A percentile compares a stretch with the other conserved stretches of the same genome.
Evolutionary conservation across 1,140 invertebrate genomes (phyloP).

Genomic region (Calliopsis andreniformis): DNA sequence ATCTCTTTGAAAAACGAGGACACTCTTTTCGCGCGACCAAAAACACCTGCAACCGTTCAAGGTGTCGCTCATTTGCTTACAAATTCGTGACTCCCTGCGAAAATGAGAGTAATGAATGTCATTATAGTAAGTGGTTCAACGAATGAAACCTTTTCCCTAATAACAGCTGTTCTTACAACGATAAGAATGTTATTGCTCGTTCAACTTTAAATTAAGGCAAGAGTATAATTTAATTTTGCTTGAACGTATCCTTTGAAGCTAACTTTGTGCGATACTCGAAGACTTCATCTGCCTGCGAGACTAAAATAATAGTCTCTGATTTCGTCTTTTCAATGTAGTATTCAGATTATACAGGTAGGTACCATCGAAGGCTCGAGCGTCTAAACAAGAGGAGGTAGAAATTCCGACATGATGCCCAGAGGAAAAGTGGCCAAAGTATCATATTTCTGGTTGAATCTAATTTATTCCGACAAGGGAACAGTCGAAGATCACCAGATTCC

Average conservation of each 20-base stretch:
- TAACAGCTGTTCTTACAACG: not conserved
- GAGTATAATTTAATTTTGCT: not conserved
- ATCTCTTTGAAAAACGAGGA: not conserved
- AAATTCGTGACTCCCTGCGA: slow-evolving; percentile 2
- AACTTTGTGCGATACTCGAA: too few species aligned
- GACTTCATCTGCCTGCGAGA: too few species aligned
- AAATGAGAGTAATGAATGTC: not conserved
- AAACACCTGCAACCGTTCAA: slow-evolving; percentile 19
- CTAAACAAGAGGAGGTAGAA: slow-evolving; percentile 7
- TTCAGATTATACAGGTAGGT: too few species aligned
- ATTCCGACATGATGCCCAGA: slow-evolving; percentile 22
- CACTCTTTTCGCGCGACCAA: slow-evolving; percentile 1
- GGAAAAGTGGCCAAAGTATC: slow-evolving; percentile 4
- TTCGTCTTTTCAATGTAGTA: too few species aligned
- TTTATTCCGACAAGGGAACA: slow-evolving; percentile 53
- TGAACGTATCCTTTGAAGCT: not conserved
- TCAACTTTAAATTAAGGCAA: not conserved
- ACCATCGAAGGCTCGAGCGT: not conserved
- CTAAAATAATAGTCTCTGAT: too few species aligned
- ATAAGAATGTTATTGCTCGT: not conserved
- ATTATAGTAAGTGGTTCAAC: not conserved
- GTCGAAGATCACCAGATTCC: slow-evolving; percentile 52
- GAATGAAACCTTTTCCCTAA: not conserved
- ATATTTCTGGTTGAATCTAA: slow-evolving; percentile 48
- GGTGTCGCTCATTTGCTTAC: slow-evolving; percentile 4